A percentile compares a stretch with the other conserved stretches of the same genome.
phyloP scores from a whole-genome alignment of 2,797 vertebrate species.

The Thamnophis elegans region DNA sequence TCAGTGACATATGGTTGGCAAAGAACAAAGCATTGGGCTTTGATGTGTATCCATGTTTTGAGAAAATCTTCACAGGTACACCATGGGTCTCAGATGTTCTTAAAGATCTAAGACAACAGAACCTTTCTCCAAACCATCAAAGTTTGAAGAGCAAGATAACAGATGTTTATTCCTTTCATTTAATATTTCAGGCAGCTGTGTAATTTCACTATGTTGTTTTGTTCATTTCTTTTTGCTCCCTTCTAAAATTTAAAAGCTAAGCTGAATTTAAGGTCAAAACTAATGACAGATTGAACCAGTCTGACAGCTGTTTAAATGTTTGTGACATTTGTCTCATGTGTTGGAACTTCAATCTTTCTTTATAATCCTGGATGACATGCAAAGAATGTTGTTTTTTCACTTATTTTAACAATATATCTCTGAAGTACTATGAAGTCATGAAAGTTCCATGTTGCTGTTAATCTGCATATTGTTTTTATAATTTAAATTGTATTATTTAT shows the following conservation, averaged over 20 bases:
- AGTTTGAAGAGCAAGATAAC: constrained; percentile 73
- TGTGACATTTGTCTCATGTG: constrained; percentile 67
- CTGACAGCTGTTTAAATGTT: constrained; percentile 78
- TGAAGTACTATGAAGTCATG: background rate
- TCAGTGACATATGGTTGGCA: constrained; percentile 69
- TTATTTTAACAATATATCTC: constrained; percentile 24
- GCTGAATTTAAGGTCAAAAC: constrained; percentile 73
- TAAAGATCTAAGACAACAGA: constrained; percentile 79
- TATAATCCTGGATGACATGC: background rate
- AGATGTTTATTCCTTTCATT: constrained; percentile 78
- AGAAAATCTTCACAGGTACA: constrained; percentile 71
- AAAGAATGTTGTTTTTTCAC: background rate
- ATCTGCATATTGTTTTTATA: background rate
- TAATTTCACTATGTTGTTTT: constrained; percentile 60
- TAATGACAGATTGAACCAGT: constrained; percentile 64
- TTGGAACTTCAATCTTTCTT: background rate
- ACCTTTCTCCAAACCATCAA: constrained; percentile 74
- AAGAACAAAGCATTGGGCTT: constrained; percentile 61
- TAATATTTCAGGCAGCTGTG: constrained; percentile 78
- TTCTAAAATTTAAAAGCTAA: constrained; percentile 72
- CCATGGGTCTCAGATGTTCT: constrained; percentile 75
- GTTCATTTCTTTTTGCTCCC: constrained; percentile 30
- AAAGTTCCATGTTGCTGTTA: constrained; percentile 25
- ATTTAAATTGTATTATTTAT: background rate
- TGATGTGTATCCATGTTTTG: constrained; percentile 65